Evolutionary conservation across 2,888 invertebrate species (phyloP), one percentile per base, ranked within the genome.

Genomic region (Eupithecia subfuscata): DNA sequence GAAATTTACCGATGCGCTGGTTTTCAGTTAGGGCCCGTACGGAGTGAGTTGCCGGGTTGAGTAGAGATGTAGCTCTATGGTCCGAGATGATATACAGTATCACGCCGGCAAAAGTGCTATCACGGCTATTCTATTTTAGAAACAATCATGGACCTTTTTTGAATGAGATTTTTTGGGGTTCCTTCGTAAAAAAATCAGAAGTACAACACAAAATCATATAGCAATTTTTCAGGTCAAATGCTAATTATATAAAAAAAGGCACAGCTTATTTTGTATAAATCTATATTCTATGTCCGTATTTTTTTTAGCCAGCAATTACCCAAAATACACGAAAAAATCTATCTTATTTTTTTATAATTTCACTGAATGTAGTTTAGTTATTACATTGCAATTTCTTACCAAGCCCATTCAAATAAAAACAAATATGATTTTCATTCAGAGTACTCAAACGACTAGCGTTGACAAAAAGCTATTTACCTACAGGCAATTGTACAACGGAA

Each of bases 61-160:
- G 52, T 52, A 56, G 56, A 56, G 64, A 37, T 14, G 25, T 8
- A 84, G 70, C 65, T 88, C 90, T 90, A 80, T 84, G 81, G 71
- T 25, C 45, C 73, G 82, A 88, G 89, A 90, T 91, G 91, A 92
- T 90, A 89, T 88, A 89, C 85, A 86, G 88, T 89, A 91, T 90
- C 90, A 87, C 84, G 75, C 85, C 84, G 85, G 88, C 88, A 86
- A 91, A 91, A 90, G 90, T 88, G 90, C 84, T 90, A 91, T 89
- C 90, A 89, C 79, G 71, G 84, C 84, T 84, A 85, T 87, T 88
- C 86, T 87, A 85, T 85, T 88, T 83, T 79, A 84, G 80, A 89
- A 87, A 88, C 90, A 90, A 89, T 89, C 85, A 85, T 78, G 75
- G 75, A 78, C 79, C 80, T 82, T 79, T 65, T 85, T 82, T 83